Evolutionary conservation across 2,888 invertebrate genomes (phyloP).

Genomic region (Xylota segnis): DNA sequence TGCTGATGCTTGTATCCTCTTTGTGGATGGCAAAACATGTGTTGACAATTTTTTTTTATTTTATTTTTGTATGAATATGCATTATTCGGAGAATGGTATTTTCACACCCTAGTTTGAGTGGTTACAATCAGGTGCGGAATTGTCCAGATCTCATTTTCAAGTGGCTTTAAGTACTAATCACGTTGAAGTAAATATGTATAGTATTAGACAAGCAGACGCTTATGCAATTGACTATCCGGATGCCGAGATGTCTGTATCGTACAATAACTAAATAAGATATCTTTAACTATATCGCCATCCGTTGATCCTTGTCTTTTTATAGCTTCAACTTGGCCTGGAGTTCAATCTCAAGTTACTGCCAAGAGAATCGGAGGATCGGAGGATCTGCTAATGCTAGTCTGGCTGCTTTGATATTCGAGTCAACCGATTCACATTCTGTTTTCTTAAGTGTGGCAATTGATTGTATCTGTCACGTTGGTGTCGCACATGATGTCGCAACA

Average conservation of each 20-base stretch:
- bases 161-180: constrained; percentile 55
- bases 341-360: constrained; percentile 49
- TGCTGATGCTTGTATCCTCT: constrained; percentile 69
- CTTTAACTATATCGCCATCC: constrained; percentile 14
- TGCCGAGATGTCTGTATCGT: constrained; percentile 43
- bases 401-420: constrained; percentile 71
- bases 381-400: constrained; percentile 3
- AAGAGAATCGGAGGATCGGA: not conserved
- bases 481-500: constrained; percentile 72
- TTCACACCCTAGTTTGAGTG: constrained; percentile 68
- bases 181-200: constrained; percentile 8
- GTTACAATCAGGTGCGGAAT: constrained; percentile 66
- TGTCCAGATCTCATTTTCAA: constrained; percentile 44
- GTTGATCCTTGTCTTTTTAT: constrained; percentile 58
- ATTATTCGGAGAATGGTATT: constrained; percentile 34
- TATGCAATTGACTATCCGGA: constrained; percentile 66
- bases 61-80: not conserved
- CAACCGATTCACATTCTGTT: constrained; percentile 58
- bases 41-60: constrained; percentile 48
- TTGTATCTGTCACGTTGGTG: constrained; percentile 71
- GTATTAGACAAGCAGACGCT: constrained; percentile 63
- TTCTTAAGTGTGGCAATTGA: constrained; percentile 74
- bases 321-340: constrained; percentile 35
- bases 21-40: constrained; percentile 55
- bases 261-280: constrained; percentile 31